Evolutionary conservation across 1,140 invertebrate genomes (phyloP).

Genomic region (Zaprionus ornatus): DNA sequence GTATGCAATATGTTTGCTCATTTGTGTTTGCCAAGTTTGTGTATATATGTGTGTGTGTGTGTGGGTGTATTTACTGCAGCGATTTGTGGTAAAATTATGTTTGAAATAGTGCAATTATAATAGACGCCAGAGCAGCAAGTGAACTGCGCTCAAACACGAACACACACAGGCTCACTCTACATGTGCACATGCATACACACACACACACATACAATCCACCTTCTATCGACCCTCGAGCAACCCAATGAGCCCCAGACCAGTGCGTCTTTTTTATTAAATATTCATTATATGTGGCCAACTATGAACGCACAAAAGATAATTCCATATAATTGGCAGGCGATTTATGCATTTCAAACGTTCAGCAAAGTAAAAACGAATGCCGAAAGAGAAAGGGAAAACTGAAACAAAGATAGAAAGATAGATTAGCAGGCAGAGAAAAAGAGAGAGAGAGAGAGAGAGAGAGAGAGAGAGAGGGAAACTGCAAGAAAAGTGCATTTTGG

Average conservation of each 20-base stretch:
- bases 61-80: constrained; percentile 28
- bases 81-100: constrained; percentile 52
- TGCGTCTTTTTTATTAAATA: constrained; percentile 30
- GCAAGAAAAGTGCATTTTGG: neutral
- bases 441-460: neutral
- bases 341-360: constrained; percentile 55
- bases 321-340: constrained; percentile 69
- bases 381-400: neutral
- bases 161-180: neutral
- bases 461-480: neutral
- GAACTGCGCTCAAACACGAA: neutral
- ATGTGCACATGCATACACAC: neutral
- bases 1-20: constrained; percentile 44
- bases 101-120: constrained; percentile 46
- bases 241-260: neutral
- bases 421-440: neutral
- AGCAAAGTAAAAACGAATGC: neutral
- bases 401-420: no score
- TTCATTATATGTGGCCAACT: constrained; percentile 47
- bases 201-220: neutral
- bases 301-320: constrained; percentile 53
- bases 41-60: neutral
- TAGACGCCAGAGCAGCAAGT: constrained; percentile 22
- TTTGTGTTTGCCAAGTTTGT: constrained; percentile 19
- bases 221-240: neutral